Base-by-base conservation (phyloP, 2,888 invertebrate species). In the Drosophila gaucha region DNA sequence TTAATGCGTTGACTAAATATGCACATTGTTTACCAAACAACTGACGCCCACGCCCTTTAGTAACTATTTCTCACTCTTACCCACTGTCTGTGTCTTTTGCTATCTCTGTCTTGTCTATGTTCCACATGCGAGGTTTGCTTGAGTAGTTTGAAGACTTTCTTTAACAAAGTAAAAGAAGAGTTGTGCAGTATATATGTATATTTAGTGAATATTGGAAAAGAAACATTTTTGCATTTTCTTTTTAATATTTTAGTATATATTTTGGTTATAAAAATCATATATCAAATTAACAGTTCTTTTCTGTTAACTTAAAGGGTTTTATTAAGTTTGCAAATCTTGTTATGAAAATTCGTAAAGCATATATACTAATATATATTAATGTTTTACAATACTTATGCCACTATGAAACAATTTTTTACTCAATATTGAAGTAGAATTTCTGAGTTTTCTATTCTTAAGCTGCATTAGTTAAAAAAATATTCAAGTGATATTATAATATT, bases 1-100 rank as follows among this genome's bases (percentile, higher is more conserved):
- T 86, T 80, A 86, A 86, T 86, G 60, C 71, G 62, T 56, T 36
- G 56, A 57, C 80, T 79, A 77, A 83, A 79, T 79, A 86, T 82
- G 85, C 80, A 77, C 80, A 72, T 58, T 68, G 83, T 67, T 82
- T 66, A 49, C 73, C 65, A 66, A 68, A 63, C 63, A 75, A 67
- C 75, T 63, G 68, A 66, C 56, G 71, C 72, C 75, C 47, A 36
- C 16, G 33, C 46, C 38, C 18, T 8, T 35, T n/a, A 30, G 20
- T 16, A 6, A 33, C 10, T 30, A 28, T 9, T 30, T 24, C 41
- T 20, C 20, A 28, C 12, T 24, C 20, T n/a, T n/a, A n/a, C n/a
- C n/a, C n/a, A n/a, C n/a, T n/a, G n/a, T n/a, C n/a, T n/a, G n/a
- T n/a, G n/a, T 24, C 14, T 10, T 16, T 6, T 30, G 36, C 30